Percentiles rank a stretch among this genome's conserved stretches.
phyloP scores from a whole-genome alignment of 2,888 invertebrate genomes.

The Trachelus tabidus region DNA sequence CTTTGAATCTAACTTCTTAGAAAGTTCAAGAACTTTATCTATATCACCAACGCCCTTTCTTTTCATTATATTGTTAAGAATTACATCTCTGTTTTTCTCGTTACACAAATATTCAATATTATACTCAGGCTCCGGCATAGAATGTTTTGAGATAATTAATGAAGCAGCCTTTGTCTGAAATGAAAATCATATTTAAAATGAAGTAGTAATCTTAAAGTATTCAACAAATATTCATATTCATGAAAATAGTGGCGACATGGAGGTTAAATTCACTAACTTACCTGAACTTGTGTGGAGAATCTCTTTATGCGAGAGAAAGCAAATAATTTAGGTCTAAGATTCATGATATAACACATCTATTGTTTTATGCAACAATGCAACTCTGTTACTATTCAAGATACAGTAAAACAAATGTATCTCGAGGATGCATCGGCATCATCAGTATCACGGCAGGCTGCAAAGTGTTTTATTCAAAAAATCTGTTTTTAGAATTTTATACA shows the following conservation, averaged over 20 bases:
- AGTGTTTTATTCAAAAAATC: background rate
- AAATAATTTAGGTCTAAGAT: background rate
- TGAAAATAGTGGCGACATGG: background rate
- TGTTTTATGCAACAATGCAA: background rate
- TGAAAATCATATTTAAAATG: background rate
- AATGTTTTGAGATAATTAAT: background rate
- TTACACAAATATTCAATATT: conserved; percentile 75
- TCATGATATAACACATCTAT: background rate
- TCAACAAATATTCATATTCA: background rate
- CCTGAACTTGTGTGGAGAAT: background rate
- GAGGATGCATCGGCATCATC: background rate
- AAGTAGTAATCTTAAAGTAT: background rate
- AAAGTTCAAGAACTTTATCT: conserved; percentile 69
- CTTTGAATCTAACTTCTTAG: conserved; percentile 55
- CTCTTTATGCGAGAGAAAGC: background rate
- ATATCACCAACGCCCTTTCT: conserved; percentile 80
- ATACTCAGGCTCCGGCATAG: conserved; percentile 65
- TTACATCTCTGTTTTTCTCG: conserved; percentile 70
- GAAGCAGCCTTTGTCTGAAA: background rate
- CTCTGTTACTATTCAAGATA: background rate
- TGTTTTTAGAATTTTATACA: background rate
- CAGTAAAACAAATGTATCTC: background rate
- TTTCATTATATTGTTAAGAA: conserved; percentile 73
- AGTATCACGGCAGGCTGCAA: background rate
- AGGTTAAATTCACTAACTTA: background rate